Evolutionary conservation across 2,113 vertebrate genomes (phyloP), one percentile per base, ranked within the genome.

Genomic region (Rhinolophus ferrumequinum): DNA sequence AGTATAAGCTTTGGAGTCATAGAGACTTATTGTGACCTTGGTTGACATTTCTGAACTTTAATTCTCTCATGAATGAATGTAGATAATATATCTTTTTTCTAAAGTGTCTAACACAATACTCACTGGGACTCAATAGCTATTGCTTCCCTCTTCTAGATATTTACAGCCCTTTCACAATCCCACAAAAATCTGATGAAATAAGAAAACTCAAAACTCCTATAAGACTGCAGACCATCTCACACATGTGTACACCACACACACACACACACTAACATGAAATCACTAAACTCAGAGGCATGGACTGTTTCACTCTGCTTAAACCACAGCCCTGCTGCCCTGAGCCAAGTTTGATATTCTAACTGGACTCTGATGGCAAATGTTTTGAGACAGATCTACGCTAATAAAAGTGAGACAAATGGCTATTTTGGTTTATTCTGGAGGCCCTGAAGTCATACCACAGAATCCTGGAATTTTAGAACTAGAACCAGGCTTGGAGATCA

Each of bases 31-130:
- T 72, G 47, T 87, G 81, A 80, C 47, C 52, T 93, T 82, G 76
- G 66, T 52, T 92, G 56, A 77, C 38, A 69, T 88, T 89, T 90
- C 30, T 76, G 85, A 95, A 52, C 28, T 94, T 90, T 52, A 80
- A n/a, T 90, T 77, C 11, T 5, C 50, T 88, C 41, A 21, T 67
- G 66, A 90, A 58, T 73, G 58, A 80, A 88, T 88, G 33, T 22
- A 47, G 58, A 30, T 81, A 19, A 88, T 73, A 30, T 8, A 15
- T 70, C 38, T 80, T 33, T 41, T 64, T 66, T 64, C 72, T 58
- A 80, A 92, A 82, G 19, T 80, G 30, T 28, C 35, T 89, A 69
- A 64, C 44, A 56, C 30, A 56, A 8, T 67, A 56, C 41, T 88
- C 82, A 11, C 16, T 87, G 41, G 22, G 52, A 33, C 11, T 50